A percentile compares a stretch with the other conserved stretches of the same genome.
Evolutionary conservation across 2,888 invertebrate species (phyloP).

Genomic region (Polyommatus icarus): DNA sequence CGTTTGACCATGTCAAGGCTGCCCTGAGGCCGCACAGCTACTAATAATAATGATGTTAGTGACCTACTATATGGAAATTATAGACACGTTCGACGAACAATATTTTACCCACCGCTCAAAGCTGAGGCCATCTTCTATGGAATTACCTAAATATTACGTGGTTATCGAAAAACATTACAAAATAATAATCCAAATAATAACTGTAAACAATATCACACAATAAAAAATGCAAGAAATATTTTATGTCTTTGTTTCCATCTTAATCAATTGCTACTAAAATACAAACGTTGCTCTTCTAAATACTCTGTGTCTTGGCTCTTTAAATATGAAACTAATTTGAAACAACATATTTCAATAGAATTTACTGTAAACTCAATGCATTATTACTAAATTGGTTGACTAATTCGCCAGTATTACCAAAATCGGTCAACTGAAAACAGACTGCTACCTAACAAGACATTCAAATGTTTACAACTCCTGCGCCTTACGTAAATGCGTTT

Average conservation of each 20-base stretch:
- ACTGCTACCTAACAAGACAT: background rate
- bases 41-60: constrained; percentile 30
- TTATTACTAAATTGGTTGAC: background rate
- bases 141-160: constrained; percentile 4
- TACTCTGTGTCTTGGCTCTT: background rate
- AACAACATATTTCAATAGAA: background rate
- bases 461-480: constrained; percentile 9
- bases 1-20: constrained; percentile 30
- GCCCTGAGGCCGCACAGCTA: constrained; percentile 20
- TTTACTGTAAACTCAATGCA: background rate
- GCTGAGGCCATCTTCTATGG: constrained; percentile 12
- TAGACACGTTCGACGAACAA: constrained; percentile 27
- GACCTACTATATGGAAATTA: constrained; percentile 31
- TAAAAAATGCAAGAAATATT: too few relatives aligned
- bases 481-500: background rate
- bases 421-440: background rate
- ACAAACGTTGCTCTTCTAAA: background rate
- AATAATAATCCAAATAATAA: too few relatives aligned
- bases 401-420: background rate
- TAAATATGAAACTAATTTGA: background rate
- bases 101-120: background rate
- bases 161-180: too few relatives aligned
- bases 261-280: background rate
- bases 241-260: too few relatives aligned
- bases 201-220: too few relatives aligned